Base-by-base conservation (phyloP, 2,113 vertebrate genomes). In the Lophochroa leadbeateri region DNA sequence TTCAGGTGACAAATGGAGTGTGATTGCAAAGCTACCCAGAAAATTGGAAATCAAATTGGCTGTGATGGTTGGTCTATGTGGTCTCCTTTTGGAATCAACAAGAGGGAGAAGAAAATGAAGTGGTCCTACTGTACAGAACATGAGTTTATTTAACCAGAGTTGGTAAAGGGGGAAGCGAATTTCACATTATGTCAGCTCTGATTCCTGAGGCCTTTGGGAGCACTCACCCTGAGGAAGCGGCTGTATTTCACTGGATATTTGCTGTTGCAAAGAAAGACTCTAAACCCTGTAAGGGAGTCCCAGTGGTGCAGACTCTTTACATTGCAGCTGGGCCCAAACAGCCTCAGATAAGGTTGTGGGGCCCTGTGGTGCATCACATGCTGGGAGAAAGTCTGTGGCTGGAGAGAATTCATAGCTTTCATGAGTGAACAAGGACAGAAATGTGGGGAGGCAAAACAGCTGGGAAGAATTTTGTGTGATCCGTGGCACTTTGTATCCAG, bases 11-110 rank as follows among this genome's bases (percentile, higher is more conserved):
- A 95, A 89, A 96, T 82, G 74, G 81, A 92, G 77, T 10, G 11
- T 77, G 77, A 89, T 85, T 94, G 78, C 49, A 80, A 89, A 94
- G 81, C 81, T 92, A 33, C 83, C 70, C 86, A 93, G 88, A 91
- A 94, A 96, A 96, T 31, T 89, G 63, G 84, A 82, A 94, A 82
- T 91, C 86, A 96, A 72, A 92, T 50, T 89, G 83, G 78, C 70
- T 74, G 78, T 80, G 86, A 70, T 94, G 86, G 80, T 80, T 94
- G 78, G 69, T 81, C 82, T 88, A 33, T 44, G 71, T 78, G 64
- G 78, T 81, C 46, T 97, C 61, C 84, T 95, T 90, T 74, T 77
- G 79, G 89, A 93, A 82, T 77, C 81, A 88, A 67, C 84, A 80
- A 89, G 83, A 91, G 25, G 50, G 74, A 86, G 68, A 72, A 58